Conservation (phyloP, 2,113 vertebrate species). For the Cebidichthys violaceus region DNA sequence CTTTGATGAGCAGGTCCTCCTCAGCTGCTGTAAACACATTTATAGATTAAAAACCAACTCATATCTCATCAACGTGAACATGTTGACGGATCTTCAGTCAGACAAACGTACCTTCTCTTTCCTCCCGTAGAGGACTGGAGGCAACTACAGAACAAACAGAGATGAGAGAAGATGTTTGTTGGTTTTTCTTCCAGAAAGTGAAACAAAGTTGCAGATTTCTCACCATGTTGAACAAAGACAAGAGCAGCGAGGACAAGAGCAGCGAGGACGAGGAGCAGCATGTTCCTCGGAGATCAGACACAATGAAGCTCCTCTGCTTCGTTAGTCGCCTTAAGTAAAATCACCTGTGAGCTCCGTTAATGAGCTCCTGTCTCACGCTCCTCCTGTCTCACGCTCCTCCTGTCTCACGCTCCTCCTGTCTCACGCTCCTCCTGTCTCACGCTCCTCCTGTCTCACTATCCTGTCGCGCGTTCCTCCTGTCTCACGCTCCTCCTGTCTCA, state of each 20-base stretch:
- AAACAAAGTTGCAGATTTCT: background rate
- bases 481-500: too few relatives aligned
- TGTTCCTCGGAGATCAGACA: background rate
- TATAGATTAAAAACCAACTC: background rate
- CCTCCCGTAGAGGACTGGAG: background rate
- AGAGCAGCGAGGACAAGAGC: slow-evolving; percentile 21
- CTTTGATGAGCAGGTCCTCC: background rate
- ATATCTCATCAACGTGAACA: background rate
- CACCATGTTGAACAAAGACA: slow-evolving; percentile 21
- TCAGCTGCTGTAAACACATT: background rate
- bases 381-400: too few relatives aligned
- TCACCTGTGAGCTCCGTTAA: slow-evolving; percentile 50
- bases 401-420: too few relatives aligned
- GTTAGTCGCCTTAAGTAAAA: background rate
- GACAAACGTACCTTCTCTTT: background rate
- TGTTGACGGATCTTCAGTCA: rapidly evolving
- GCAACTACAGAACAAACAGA: slow-evolving; percentile 32
- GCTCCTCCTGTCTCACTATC: too few relatives aligned
- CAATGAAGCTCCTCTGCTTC: background rate
- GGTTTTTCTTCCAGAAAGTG: background rate
- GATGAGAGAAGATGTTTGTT: background rate
- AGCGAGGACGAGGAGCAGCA: slow-evolving; percentile 30
- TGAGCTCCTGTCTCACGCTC: too few relatives aligned
- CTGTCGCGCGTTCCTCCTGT: too few relatives aligned
- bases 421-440: too few relatives aligned